Base-by-base conservation (phyloP, 2,113 vertebrate genomes). In the Festucalex cinctus region DNA sequence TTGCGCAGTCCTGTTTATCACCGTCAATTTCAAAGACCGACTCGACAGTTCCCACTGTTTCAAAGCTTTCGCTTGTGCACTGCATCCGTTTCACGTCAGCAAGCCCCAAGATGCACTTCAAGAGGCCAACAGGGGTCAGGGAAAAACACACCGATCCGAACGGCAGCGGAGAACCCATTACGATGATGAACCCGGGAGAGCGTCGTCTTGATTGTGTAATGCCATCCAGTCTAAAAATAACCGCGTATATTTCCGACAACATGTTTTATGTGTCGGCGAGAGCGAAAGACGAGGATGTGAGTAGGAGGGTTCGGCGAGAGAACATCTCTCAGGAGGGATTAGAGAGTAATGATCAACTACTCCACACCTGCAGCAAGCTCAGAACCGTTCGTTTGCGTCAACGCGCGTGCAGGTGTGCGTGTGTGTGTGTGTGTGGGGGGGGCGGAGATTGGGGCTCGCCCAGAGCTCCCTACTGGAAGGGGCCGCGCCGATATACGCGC, bases 331-430 rank as follows among this genome's bases (percentile, higher is more conserved):
- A 54, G 43, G 69, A 71, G 73, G 77, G 70, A 80, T 86, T 85
- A 76, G 6, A 6, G 65, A 79, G 77, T 71, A 71, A 81, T 78
- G 73, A 80, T 72, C 68, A 81, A 87, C 72, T 81, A 24, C 72
- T 79, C 66, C 35, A 58, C 57, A 58, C 57, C 54, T 16, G 68
- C 69, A 75, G 65, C 69, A 77, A 86, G 77, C 78, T 76, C 69
- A 66, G 73, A 86, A 86, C 70, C 82, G 35, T 73, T 85, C 76
- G 81, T 83, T 79, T 77, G 48, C 65, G 66, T 83, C 76, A 68
- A 3, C n/a, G 26, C 54, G 6, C 1, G 61, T 22, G 20, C 5
- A 22, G 35, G 1, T 64, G 37, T 65, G n/a, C n/a, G n/a, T n/a
- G n/a, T n/a, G n/a, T n/a, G n/a, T n/a, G n/a, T n/a, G n/a, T n/a